These are phyloP conservation scores for Charina bottae DNA, from an alignment of 2,113 vertebrate genomes.

Conservation along the genomic window DNA sequence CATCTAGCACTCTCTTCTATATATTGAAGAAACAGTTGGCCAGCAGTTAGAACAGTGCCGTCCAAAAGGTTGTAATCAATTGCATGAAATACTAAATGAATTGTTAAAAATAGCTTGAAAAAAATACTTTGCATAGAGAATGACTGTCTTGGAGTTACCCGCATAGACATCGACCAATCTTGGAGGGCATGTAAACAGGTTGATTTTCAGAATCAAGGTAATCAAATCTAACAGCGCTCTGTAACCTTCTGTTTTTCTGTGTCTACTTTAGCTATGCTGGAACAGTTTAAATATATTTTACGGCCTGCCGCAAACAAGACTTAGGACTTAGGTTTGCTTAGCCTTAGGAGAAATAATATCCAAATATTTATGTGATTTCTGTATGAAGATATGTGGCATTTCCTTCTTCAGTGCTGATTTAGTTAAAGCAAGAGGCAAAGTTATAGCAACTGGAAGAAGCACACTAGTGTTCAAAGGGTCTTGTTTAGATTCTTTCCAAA, in stretches of 20 bases:
- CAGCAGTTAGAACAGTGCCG: background rate
- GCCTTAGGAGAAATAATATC: background rate
- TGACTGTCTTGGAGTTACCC: background rate
- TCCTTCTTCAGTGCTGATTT: background rate
- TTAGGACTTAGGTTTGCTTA: background rate
- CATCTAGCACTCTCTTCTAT: background rate
- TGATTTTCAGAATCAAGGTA: background rate
- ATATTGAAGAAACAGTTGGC: background rate
- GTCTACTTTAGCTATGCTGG: background rate
- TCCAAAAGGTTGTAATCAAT: background rate
- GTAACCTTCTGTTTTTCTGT: conserved; percentile 8
- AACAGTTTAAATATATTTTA: conserved; percentile 7
- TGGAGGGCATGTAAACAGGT: background rate
- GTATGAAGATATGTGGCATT: background rate
- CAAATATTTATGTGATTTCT: conserved; percentile 2
- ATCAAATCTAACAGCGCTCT: background rate
- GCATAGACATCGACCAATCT: background rate
- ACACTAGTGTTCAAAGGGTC: background rate
- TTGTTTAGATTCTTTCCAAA: background rate
- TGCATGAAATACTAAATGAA: background rate
- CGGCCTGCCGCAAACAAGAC: background rate
- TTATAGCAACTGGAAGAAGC: background rate
- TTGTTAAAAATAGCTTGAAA: background rate
- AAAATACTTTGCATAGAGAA: background rate
- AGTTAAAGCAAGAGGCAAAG: background rate